Base-by-base conservation (phyloP, 2,113 vertebrate genomes). In the Myocastor coypus region DNA sequence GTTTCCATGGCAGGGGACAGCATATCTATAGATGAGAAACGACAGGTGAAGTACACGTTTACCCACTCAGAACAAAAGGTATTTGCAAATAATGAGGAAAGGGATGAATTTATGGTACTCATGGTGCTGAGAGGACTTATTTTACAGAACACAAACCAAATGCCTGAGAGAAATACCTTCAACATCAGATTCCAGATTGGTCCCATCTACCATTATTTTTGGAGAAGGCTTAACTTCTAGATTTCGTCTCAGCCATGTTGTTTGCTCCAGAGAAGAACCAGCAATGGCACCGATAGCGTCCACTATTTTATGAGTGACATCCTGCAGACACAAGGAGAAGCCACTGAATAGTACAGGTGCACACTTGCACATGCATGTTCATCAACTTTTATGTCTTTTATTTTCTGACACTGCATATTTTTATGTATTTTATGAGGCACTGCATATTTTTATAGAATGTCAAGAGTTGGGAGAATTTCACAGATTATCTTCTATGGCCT, bases 161-260 rank as follows among this genome's bases (percentile, higher is more conserved):
- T 50, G 52, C 61, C 52, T 91, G 42, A 81, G 19, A 90, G n/a
- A 28, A 63, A 14, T 97, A 99, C 99, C 99, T 99, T 99, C 99
- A 83, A 99, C 99, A 95, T 99, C 99, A 57, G 99, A 96, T 98
- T 99, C 99, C 95, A 99, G 97, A 97, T 97, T 99, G 96, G 98
- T 97, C 95, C 99, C 99, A 90, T 99, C 99, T 95, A 99, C 99
- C 88, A 99, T 98, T 57, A 99, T 99, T 98, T 99, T 99, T 83
- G 99, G 99, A 63, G 99, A 99, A 71, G 99, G 98, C 90, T 99
- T 99, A 95, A 99, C 99, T 97, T 99, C 99, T 90, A 99, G 98
- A 97, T 99, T 99, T 95, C 99, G 98, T 96, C 99, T 98, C 80
- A 99, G 98, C 99, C 99, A 99, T 0, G 99, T 99, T 69, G 99